Conservation (phyloP, 2,113 vertebrate genomes). For the Podiceps cristatus region DNA sequence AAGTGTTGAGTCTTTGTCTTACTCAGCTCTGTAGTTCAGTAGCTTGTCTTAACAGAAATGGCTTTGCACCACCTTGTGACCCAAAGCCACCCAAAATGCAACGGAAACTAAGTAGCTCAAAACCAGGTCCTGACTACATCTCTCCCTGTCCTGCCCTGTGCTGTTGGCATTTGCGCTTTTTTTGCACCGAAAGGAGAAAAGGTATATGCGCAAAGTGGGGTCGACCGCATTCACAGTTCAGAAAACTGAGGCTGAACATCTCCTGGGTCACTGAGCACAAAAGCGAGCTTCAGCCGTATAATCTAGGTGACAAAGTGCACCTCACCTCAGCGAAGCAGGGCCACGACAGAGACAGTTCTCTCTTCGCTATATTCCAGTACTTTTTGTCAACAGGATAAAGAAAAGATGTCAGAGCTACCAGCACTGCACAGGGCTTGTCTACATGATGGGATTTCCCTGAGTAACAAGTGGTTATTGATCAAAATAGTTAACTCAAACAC, state of each 20-base stretch:
- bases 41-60: background rate
- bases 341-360: background rate
- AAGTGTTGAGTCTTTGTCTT: background rate
- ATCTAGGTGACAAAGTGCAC: background rate
- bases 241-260: background rate
- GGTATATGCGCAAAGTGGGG: background rate
- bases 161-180: background rate
- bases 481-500: background rate
- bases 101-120: background rate
- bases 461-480: background rate
- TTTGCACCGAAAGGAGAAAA: background rate
- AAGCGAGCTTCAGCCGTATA: background rate
- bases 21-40: background rate
- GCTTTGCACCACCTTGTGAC: background rate
- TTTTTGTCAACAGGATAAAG: background rate
- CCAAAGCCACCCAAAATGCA: background rate
- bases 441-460: background rate
- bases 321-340: background rate
- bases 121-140: background rate
- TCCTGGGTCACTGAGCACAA: background rate
- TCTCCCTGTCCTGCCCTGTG: background rate
- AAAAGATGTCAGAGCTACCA: background rate
- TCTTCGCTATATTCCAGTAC: background rate
- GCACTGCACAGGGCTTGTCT: background rate
- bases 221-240: background rate